phyloP scores from a whole-genome alignment of 2,113 vertebrate genomes.

The Lonchura striata region DNA sequence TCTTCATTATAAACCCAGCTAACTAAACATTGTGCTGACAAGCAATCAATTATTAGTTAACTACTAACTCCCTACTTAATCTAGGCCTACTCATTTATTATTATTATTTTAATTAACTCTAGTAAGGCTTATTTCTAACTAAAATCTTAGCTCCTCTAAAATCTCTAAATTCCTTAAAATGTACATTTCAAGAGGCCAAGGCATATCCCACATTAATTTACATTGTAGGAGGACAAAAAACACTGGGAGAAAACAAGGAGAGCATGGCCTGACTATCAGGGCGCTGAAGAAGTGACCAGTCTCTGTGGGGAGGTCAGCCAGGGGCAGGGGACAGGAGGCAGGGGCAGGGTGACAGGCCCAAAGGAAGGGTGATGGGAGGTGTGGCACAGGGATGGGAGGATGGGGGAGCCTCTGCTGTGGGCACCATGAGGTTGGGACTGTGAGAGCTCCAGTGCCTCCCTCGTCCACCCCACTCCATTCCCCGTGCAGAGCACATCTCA shows the following conservation, averaged over 20 bases:
- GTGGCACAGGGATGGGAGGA: not conserved
- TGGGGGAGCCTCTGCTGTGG: not conserved
- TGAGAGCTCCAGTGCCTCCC: not conserved
- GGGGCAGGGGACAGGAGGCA: not conserved
- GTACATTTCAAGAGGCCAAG: too few relatives aligned
- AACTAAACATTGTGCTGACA: too few relatives aligned
- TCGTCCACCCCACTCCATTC: rapidly evolving
- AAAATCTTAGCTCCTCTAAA: too few relatives aligned
- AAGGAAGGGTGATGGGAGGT: not conserved
- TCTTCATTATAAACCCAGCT: too few relatives aligned
- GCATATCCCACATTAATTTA: not conserved
- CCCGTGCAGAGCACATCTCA: not conserved
- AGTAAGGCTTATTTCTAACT: too few relatives aligned
- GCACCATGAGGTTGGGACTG: rapidly evolving
- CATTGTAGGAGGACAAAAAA: not conserved
- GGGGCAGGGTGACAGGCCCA: not conserved
- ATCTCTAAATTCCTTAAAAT: too few relatives aligned
- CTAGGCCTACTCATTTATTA: too few relatives aligned
- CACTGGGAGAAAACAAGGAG: not conserved
- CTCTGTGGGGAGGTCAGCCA: not conserved
- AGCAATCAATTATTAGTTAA: too few relatives aligned
- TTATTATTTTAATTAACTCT: too few relatives aligned
- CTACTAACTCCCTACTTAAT: too few relatives aligned
- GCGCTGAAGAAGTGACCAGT: not conserved
- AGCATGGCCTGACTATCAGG: not conserved